These are phyloP conservation scores for Aporrectodea caliginosa DNA, from an alignment of 1,140 invertebrate genomes.

Conservation along the genomic window DNA sequence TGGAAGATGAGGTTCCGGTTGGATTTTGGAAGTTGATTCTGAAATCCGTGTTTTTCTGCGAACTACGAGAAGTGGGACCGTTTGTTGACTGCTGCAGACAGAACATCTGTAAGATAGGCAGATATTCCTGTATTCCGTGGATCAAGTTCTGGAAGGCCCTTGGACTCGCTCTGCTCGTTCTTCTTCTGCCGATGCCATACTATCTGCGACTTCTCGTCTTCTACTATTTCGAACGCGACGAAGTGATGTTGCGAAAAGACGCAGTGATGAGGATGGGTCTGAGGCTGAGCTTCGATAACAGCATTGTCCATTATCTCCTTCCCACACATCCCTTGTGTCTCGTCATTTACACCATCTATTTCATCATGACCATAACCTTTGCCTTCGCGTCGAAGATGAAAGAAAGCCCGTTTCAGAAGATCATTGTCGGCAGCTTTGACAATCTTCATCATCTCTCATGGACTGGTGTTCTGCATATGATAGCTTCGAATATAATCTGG, in stretches of 20 bases:
- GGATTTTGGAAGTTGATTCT: slow-evolving; percentile 17
- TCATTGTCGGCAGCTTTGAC: slow-evolving; percentile 35
- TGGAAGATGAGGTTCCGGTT: slow-evolving; percentile 30
- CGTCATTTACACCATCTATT: slow-evolving; percentile 45
- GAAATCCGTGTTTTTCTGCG: slow-evolving; percentile 24
- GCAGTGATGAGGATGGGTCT: slow-evolving; percentile 36
- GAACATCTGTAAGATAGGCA: slow-evolving; percentile 23
- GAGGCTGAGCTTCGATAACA: slow-evolving; percentile 38
- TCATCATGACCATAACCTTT: slow-evolving; percentile 41
- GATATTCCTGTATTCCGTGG: slow-evolving; percentile 19
- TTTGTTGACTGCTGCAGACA: slow-evolving; percentile 27
- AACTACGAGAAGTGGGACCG: slow-evolving; percentile 20
- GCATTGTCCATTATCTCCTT: slow-evolving; percentile 48
- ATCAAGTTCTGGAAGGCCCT: slow-evolving; percentile 31
- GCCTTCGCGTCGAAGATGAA: slow-evolving; percentile 35
- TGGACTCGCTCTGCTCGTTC: slow-evolving; percentile 40
- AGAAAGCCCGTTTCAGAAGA: slow-evolving; percentile 13
- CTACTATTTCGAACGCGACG: slow-evolving; percentile 46
- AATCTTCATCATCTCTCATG: slow-evolving; percentile 47
- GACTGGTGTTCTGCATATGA: slow-evolving; percentile 23
- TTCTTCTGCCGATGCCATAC: slow-evolving; percentile 45
- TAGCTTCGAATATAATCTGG: slow-evolving; percentile 30
- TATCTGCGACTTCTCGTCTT: slow-evolving; percentile 48
- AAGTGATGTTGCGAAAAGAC: slow-evolving; percentile 36
- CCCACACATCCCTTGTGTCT: slow-evolving; percentile 49